These are phyloP conservation scores for Scylla paramamosain DNA, from an alignment of 1,140 invertebrate genomes.

Conservation along the genomic window DNA sequence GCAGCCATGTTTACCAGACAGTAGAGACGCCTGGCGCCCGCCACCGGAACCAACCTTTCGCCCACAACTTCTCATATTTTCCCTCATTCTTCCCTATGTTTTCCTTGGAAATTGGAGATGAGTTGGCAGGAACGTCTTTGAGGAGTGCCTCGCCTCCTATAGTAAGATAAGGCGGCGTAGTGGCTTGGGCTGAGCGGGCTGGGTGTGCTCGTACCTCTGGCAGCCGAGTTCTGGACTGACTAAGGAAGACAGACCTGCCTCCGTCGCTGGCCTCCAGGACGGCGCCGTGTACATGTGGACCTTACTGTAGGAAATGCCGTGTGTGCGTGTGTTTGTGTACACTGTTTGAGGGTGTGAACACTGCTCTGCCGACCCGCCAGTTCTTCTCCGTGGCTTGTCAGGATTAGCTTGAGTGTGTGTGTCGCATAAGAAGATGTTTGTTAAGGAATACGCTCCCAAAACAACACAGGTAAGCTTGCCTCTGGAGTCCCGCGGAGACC, in stretches of 20 bases:
- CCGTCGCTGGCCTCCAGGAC: conserved; percentile 58
- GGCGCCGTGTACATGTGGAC: conserved; percentile 68
- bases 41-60: conserved; percentile 64
- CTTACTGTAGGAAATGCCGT: conserved; percentile 74
- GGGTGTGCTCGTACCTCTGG: conserved; percentile 67
- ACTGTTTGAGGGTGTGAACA: conserved; percentile 74
- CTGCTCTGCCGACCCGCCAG: conserved; percentile 63
- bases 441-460: conserved; percentile 67
- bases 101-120: neutral
- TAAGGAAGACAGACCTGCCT: conserved; percentile 63
- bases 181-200: neutral
- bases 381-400: conserved; percentile 71
- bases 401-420: conserved; percentile 72
- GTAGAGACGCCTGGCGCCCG: conserved; percentile 69
- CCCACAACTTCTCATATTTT: conserved; percentile 32
- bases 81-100: conserved; percentile 16
- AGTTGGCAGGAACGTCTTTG: neutral
- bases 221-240: conserved; percentile 64
- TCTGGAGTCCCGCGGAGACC: conserved; percentile 40
- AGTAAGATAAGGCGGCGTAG: conserved; percentile 37
- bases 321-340: conserved; percentile 75
- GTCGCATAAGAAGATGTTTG: conserved; percentile 67
- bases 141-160: neutral
- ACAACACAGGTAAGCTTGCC: conserved; percentile 68
- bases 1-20: conserved; percentile 67